phyloP scores from a whole-genome alignment of 2,888 invertebrate genomes.

The Dynastes grantii region DNA sequence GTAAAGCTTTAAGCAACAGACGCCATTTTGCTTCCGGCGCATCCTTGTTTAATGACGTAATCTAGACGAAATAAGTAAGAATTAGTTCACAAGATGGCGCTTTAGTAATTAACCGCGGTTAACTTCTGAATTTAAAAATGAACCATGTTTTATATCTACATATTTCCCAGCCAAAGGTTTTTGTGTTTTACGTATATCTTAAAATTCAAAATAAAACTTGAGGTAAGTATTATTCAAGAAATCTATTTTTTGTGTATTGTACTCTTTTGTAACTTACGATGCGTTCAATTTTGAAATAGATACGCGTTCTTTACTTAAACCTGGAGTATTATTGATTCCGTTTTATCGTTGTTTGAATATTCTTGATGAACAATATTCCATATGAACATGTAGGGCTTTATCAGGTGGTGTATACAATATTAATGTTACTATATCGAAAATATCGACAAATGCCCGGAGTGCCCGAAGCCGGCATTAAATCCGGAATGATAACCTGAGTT shows the following conservation, averaged over 20 bases:
- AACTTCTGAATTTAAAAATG: constrained; percentile 27
- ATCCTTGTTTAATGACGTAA: constrained; percentile 51
- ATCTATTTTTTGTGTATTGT: too few species aligned
- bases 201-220: too few species aligned
- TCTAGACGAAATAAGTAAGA: neutral
- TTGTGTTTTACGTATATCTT: too few species aligned
- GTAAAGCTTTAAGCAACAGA: constrained; percentile 39
- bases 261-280: too few species aligned
- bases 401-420: neutral
- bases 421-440: constrained; percentile 9
- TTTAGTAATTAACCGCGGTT: neutral
- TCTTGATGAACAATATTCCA: neutral
- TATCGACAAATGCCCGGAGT: constrained; percentile 41
- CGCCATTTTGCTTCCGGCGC: constrained; percentile 51
- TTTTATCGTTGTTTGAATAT: neutral
- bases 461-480: constrained; percentile 5
- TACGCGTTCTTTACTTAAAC: too few species aligned
- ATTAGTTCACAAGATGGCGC: constrained; percentile 18
- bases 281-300: too few species aligned
- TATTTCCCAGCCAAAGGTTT: too few species aligned
- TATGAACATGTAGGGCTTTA: neutral
- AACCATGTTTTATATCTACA: too few species aligned
- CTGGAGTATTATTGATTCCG: too few species aligned
- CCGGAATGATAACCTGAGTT: constrained; percentile 29
- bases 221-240: too few species aligned